A percentile compares a stretch with the other conserved stretches of the same genome.
Conservation (phyloP, 2,797 vertebrate species). For the Protonibea diacanthus region DNA sequence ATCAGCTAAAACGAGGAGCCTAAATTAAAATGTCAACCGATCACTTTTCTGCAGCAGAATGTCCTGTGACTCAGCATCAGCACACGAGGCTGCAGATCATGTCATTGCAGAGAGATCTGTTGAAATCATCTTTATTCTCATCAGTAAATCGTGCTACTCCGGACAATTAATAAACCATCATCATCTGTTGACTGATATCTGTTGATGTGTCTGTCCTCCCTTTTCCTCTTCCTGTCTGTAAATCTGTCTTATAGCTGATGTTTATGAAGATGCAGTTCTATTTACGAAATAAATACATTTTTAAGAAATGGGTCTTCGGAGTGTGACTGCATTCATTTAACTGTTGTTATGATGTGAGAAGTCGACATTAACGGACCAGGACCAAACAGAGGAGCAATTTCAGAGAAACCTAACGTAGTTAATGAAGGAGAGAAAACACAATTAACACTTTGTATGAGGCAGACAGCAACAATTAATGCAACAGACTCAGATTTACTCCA, state of each 20-base stretch:
- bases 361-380: not conserved
- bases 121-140: constrained; percentile 2
- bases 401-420: not conserved
- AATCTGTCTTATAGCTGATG: constrained; percentile 82
- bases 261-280: constrained; percentile 88
- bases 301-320: constrained; percentile 61
- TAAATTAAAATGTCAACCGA: constrained; percentile 37
- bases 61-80: constrained; percentile 29
- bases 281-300: constrained; percentile 92
- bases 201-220: constrained; percentile 67
- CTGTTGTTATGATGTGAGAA: not conserved
- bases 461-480: not conserved
- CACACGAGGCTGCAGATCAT: constrained; percentile 4
- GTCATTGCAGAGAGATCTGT: constrained; percentile 5
- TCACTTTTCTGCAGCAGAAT: not conserved
- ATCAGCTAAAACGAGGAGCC: constrained; percentile 35
- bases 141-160: constrained; percentile 30
- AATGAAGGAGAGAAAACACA: not conserved
- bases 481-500: not conserved
- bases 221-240: constrained; percentile 68
- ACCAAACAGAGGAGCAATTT: not conserved
- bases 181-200: constrained; percentile 50
- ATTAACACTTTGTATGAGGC: not conserved
- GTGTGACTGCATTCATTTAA: constrained; percentile 1
- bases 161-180: constrained; percentile 7